Evolutionary conservation across 2,797 vertebrate genomes (phyloP).

Genomic region (Sitta carolinensis): DNA sequence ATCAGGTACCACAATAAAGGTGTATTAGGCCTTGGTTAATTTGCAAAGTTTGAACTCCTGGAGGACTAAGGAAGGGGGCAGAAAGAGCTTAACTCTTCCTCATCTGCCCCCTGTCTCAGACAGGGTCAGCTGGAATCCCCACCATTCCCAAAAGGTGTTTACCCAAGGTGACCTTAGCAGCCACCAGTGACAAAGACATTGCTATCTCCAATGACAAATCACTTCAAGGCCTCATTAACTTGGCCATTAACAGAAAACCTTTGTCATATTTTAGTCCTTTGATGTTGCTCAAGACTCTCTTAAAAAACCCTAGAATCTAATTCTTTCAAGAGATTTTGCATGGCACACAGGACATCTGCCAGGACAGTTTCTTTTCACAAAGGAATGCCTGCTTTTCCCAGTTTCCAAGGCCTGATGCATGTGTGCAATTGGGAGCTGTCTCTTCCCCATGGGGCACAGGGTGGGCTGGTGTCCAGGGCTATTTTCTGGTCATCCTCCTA

Average conservation of each 20-base stretch:
- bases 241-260: neutral
- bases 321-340: neutral
- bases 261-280: neutral
- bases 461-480: neutral
- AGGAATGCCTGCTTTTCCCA: neutral
- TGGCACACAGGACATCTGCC: neutral
- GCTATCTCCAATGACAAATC: neutral
- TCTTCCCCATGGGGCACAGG: rapidly evolving
- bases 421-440: rapidly evolving
- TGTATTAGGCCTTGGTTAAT: neutral
- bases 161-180: neutral
- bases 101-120: neutral
- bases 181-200: neutral
- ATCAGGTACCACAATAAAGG: neutral
- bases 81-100: neutral
- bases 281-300: neutral
- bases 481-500: neutral
- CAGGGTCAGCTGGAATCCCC: neutral
- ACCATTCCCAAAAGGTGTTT: neutral
- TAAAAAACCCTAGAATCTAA: neutral
- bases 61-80: neutral
- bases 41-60: neutral
- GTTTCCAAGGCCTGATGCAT: neutral
- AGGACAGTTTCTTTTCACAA: neutral
- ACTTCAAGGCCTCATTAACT: neutral